These are phyloP conservation scores for Falcunculus frontatus DNA, from an alignment of 2,113 vertebrate species.

Conservation along the genomic window DNA sequence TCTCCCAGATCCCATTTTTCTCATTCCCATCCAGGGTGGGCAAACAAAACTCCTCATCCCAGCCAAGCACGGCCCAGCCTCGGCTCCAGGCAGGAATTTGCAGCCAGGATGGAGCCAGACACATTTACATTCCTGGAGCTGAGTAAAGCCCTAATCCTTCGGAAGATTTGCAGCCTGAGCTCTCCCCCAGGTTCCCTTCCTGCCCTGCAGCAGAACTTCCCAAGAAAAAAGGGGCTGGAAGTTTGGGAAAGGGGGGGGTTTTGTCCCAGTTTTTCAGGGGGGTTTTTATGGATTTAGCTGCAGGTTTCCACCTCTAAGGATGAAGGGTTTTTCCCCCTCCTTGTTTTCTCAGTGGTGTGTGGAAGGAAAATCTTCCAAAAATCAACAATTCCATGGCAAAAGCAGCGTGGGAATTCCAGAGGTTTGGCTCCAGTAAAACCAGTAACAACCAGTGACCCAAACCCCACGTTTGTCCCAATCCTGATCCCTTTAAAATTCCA, in stretches of 20 bases:
- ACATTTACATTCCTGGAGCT: conserved; percentile 71
- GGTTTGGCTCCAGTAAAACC: background rate
- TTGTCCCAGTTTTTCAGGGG: background rate
- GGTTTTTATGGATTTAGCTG: background rate
- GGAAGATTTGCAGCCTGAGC: conserved; percentile 59
- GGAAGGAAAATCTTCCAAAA: background rate
- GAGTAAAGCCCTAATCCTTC: conserved; percentile 63
- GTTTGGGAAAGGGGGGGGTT: background rate
- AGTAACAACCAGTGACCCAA: background rate
- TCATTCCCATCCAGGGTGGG: background rate
- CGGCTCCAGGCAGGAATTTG: conserved; percentile 65
- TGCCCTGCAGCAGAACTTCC: background rate
- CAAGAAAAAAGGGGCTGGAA: background rate
- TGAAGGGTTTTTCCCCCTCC: background rate
- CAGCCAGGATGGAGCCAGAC: conserved; percentile 71
- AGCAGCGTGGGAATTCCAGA: background rate
- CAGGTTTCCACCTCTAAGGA: background rate
- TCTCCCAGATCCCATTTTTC: background rate
- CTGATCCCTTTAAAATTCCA: background rate
- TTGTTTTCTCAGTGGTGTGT: background rate
- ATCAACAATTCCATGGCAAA: background rate
- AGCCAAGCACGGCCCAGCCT: conserved; percentile 62
- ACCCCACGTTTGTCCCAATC: background rate
- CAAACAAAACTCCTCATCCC: conserved; percentile 43
- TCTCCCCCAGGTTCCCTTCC: background rate